A percentile compares a stretch with the other conserved stretches of the same genome.
These are phyloP conservation scores for Colostygia pectinataria DNA, from an alignment of 2,888 invertebrate genomes.

Conservation along the genomic window DNA sequence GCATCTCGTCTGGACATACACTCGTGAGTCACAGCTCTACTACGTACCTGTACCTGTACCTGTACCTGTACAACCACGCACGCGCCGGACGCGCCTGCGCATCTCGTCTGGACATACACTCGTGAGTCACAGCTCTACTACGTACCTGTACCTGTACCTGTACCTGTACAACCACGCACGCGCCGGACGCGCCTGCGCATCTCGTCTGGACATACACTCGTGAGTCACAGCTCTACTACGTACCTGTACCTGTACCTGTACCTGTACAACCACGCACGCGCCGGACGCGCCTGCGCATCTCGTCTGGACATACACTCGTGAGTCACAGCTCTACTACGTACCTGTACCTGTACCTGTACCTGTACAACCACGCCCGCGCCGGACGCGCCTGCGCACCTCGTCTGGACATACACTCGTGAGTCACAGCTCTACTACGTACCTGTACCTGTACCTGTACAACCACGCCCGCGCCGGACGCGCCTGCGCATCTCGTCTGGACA, in stretches of 20 bases:
- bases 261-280: slow-evolving; percentile 14
- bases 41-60: too few species aligned
- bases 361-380: slow-evolving; percentile 16
- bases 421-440: too few species aligned
- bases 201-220: slow-evolving; percentile 17
- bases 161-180: slow-evolving; percentile 12
- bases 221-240: too few species aligned
- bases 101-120: slow-evolving; percentile 16
- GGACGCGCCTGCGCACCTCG: slow-evolving; percentile 1
- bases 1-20: slow-evolving; percentile 15
- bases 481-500: slow-evolving; percentile 1
- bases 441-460: too few species aligned
- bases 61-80: slow-evolving; percentile 9
- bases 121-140: slow-evolving; percentile 9
- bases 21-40: slow-evolving; percentile 7
- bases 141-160: too few species aligned
- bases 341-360: too few species aligned
- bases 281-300: slow-evolving; percentile 2
- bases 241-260: too few species aligned
- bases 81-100: slow-evolving; percentile 10
- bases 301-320: slow-evolving; percentile 18
- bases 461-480: slow-evolving; percentile 13
- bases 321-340: too few species aligned
- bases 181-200: slow-evolving; percentile 6
- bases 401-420: slow-evolving; percentile 19